phyloP scores from a whole-genome alignment of 92 coral and sea anemone species.

The Ricordea florida region DNA sequence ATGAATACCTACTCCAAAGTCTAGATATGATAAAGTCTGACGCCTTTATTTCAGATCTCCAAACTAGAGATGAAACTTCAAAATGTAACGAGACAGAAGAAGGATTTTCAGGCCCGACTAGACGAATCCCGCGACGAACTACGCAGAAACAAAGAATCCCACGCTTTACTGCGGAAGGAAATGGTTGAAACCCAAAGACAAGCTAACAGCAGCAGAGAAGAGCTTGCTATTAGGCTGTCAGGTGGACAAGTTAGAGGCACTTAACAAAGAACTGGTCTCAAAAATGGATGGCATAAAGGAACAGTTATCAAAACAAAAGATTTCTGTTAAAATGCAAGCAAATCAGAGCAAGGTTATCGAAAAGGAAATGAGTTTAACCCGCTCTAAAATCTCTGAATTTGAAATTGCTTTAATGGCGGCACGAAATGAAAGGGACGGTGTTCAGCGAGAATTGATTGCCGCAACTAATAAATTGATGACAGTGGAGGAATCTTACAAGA shows the following conservation, averaged over 20 bases:
- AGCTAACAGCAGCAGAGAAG: conserved; percentile 42
- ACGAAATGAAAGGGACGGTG: conserved; percentile 39
- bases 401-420: conserved; percentile 45
- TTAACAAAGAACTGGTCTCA: conserved; percentile 55
- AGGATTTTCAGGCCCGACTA: conserved; percentile 48
- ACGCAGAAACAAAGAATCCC: conserved; percentile 42
- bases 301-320: conserved; percentile 49
- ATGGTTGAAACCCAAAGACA: conserved; percentile 41
- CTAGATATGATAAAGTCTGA: not conserved
- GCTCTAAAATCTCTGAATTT: conserved; percentile 47
- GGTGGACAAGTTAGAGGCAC: conserved; percentile 48
- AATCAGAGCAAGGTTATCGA: conserved; percentile 34
- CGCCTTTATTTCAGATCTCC: conserved; percentile 36
- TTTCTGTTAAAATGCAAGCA: conserved; percentile 43
- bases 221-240: conserved; percentile 40
- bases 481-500: conserved; percentile 59
- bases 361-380: conserved; percentile 39
- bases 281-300: conserved; percentile 53
- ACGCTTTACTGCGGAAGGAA: conserved; percentile 49
- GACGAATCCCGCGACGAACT: conserved; percentile 59
- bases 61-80: conserved; percentile 74
- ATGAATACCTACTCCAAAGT: not conserved
- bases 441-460: conserved; percentile 44
- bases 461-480: conserved; percentile 45
- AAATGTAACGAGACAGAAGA: conserved; percentile 64